Evolutionary conservation across 2,888 invertebrate genomes (phyloP), one percentile per base, ranked within the genome.

Genomic region (Altica lythri): DNA sequence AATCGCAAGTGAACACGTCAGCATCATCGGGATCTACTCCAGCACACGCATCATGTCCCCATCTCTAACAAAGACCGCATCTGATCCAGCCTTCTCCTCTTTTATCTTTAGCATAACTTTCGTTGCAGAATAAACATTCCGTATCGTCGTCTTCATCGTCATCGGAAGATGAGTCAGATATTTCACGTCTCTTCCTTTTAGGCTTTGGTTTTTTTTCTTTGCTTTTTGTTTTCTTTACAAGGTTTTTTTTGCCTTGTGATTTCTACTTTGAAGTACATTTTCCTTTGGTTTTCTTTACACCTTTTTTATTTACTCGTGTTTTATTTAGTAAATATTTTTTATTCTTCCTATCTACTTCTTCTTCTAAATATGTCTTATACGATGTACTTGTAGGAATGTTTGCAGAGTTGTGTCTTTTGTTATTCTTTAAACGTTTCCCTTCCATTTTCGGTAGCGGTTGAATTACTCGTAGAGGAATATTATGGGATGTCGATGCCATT

Each of bases 21-120:
- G 13, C 50, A 22, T 49, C 42, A 14, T 40, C 32, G 37, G 22
- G 8, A 49, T 49, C 50, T 30, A 49, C 42, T 34, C 50, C 50
- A n/a, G 50, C 50, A 22, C 42, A 49, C n/a, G 27, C 42, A 10
- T 49, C 50, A 49, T 43, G 40, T 12, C 42, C 25, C 29, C 42
- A 49, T 42, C 17, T 42, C 9, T 17, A 14, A 32, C 30, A 27
- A 10, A 30, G 13, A 42, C 9, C 9, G 42, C 50, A 49, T 16
- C 42, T 40, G 14, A 49, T 42, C 50, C 42, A 49, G 14, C 42
- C 50, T 42, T 49, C 50, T n/a, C 50, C 50, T 30, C 17, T 29
- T 18, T 43, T 27, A 32, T 49, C 27, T 17, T 34, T 13, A 14
- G 34, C 12, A 14, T 2, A 22, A 5, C 8, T 22, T 47, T 47